Percentiles rank a stretch among this genome's conserved stretches.
Evolutionary conservation across 2,113 vertebrate species (phyloP).

Genomic region (Neolamprologus longior): DNA sequence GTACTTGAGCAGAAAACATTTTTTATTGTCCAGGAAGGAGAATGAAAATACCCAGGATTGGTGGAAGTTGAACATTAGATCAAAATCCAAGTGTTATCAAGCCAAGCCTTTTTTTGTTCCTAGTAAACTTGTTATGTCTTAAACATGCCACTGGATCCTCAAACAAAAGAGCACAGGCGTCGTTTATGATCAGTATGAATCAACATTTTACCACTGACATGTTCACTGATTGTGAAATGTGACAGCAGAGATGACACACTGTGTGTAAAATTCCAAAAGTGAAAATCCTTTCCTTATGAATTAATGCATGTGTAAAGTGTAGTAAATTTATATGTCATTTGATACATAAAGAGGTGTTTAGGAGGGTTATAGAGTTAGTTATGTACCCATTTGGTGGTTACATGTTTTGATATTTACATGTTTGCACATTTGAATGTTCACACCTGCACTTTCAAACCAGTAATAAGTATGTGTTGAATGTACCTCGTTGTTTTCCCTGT

Average conservation of each 20-base stretch:
- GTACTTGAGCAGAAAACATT: not conserved
- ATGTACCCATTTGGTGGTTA: not conserved
- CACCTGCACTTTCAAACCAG: not conserved
- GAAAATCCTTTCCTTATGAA: not conserved
- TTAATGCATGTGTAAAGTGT: not conserved
- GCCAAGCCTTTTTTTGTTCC: not conserved
- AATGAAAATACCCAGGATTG: not conserved
- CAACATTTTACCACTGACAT: not conserved
- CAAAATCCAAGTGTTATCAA: not conserved
- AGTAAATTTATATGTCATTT: not conserved
- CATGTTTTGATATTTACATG: not conserved
- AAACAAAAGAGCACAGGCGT: not conserved
- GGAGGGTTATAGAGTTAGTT: not conserved
- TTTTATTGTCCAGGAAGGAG: not conserved
- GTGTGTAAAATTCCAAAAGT: not conserved
- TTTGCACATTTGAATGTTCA: not conserved
- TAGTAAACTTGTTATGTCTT: not conserved
- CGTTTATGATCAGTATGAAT: not conserved
- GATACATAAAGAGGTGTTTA: not conserved
- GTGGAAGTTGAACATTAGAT: not conserved
- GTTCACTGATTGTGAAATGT: not conserved
- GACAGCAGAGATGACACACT: not conserved
- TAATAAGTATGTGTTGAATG: not conserved
- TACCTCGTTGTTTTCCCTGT: not conserved
- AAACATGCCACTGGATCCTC: not conserved